phyloP scores from a whole-genome alignment of 2,888 invertebrate genomes.

The Serrognathus titanus region DNA sequence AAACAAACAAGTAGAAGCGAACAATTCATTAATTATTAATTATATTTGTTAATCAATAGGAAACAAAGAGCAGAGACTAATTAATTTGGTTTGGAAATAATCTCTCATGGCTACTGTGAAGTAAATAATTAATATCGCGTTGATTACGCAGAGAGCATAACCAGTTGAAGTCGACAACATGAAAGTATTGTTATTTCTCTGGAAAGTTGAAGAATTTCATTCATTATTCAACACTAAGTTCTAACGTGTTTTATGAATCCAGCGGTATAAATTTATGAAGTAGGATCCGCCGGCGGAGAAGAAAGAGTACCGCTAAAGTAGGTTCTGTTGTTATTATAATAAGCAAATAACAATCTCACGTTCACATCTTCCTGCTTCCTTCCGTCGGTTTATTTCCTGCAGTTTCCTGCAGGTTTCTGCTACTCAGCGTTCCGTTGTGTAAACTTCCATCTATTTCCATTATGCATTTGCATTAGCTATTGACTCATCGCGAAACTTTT shows the following conservation, averaged over 20 bases:
- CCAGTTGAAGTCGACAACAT: too few species aligned
- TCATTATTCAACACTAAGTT: not conserved
- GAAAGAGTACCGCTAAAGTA: conserved; percentile 4
- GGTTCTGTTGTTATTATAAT: conserved; percentile 31
- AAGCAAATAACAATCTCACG: conserved; percentile 36
- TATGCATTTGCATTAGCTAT: not conserved
- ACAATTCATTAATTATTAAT: too few species aligned
- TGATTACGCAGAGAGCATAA: too few species aligned
- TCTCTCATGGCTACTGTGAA: too few species aligned
- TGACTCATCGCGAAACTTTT: not conserved
- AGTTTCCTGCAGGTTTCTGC: conserved; percentile 26
- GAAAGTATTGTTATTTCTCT: too few species aligned
- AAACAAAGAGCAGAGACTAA: too few species aligned
- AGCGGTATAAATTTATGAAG: not conserved
- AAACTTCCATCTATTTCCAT: not conserved
- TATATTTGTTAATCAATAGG: too few species aligned
- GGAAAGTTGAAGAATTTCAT: not conserved
- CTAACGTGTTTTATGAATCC: not conserved
- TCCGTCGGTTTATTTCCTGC: conserved; percentile 32
- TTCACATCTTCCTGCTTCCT: conserved; percentile 37
- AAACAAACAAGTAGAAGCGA: too few species aligned
- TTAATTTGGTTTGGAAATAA: too few species aligned
- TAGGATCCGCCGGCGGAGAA: not conserved
- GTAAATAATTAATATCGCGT: too few species aligned
- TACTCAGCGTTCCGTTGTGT: conserved; percentile 9